Evolutionary conservation across 2,888 invertebrate species (phyloP).

Genomic region (Venustoraphidia nigricollis): DNA sequence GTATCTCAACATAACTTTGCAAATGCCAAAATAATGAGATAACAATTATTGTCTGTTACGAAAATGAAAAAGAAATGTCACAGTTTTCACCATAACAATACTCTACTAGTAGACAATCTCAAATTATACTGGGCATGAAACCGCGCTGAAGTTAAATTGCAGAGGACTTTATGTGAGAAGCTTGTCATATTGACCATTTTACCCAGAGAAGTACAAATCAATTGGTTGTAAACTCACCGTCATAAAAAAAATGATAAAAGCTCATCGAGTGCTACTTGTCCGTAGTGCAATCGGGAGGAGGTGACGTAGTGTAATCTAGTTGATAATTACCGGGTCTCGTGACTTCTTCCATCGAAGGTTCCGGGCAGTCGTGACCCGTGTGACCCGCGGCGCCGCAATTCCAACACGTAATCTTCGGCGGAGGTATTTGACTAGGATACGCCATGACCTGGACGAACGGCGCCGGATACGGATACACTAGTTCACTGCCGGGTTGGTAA

Average conservation of each 20-base stretch:
- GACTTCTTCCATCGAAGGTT: slow-evolving; percentile 85
- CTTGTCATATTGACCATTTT: background rate
- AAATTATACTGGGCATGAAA: no score
- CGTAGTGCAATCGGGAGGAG: slow-evolving; percentile 14
- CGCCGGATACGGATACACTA: slow-evolving; percentile 26
- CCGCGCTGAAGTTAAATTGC: no score
- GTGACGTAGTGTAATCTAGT: slow-evolving; percentile 37
- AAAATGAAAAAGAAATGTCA: no score
- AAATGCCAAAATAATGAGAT: no score
- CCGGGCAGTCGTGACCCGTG: slow-evolving; percentile 73
- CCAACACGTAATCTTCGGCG: slow-evolving; percentile 64
- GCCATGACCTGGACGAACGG: slow-evolving; percentile 19
- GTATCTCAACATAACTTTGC: no score
- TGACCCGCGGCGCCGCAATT: slow-evolving; percentile 83
- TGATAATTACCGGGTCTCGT: slow-evolving; percentile 57
- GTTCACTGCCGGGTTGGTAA: slow-evolving; percentile 36
- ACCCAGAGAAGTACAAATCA: background rate
- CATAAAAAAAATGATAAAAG: background rate
- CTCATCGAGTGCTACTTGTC: slow-evolving; percentile 3
- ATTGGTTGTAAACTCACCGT: background rate
- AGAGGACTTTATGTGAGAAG: no score
- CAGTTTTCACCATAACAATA: no score
- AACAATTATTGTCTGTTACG: no score
- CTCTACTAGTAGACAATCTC: no score
- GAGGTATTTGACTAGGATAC: slow-evolving; percentile 34